These are phyloP conservation scores for Athene noctua DNA, from an alignment of 2,113 vertebrate species.

Conservation along the genomic window DNA sequence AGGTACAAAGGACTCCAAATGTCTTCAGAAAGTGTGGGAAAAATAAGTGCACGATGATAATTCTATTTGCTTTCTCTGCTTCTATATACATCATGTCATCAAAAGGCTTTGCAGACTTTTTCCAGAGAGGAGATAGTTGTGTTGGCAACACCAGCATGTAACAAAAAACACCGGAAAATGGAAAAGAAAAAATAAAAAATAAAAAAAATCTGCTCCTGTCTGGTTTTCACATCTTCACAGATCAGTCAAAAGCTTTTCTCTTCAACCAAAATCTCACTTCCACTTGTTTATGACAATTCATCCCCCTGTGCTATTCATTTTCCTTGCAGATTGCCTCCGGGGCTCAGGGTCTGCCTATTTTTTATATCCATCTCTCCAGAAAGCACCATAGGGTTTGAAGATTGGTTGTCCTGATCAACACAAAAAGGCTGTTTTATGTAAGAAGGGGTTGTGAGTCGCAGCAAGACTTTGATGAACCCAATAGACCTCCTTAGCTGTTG, in stretches of 20 bases:
- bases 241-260: slow-evolving; percentile 14
- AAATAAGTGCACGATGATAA: not conserved
- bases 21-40: not conserved
- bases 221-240: not conserved
- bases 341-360: not conserved
- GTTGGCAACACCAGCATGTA: not conserved
- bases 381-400: not conserved
- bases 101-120: not conserved
- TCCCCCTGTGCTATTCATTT: not conserved
- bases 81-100: not conserved
- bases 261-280: not conserved
- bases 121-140: not conserved
- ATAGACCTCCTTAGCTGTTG: not conserved
- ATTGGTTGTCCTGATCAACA: not conserved
- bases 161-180: not conserved
- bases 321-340: slow-evolving; percentile 20
- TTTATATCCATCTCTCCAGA: not conserved
- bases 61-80: not conserved
- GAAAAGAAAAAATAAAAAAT: not conserved
- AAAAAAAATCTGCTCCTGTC: not conserved
- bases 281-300: not conserved
- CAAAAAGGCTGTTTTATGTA: not conserved
- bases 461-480: not conserved
- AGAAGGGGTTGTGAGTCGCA: slow-evolving; percentile 18
- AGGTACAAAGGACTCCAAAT: not conserved